Base-by-base conservation (phyloP, 2,888 invertebrate genomes). In the Phyto melanocephala region DNA sequence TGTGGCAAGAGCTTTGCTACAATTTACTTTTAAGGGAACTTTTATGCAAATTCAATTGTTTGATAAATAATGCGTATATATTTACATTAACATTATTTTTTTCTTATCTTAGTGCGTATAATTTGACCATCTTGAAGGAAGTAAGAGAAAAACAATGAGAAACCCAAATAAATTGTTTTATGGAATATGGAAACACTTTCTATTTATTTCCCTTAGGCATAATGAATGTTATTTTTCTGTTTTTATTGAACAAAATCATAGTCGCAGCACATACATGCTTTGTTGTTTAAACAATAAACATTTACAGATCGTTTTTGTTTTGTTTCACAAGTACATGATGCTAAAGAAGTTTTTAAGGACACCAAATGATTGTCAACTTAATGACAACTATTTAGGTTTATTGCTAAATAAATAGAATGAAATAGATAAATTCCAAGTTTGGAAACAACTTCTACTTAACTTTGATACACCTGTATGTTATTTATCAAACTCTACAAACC, bases 21-120 rank as follows among this genome's bases (percentile, higher is more conserved):
- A 54, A 56, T 80, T 68, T 37, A 62, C 24, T 62, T 80, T n/a
- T 62, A 68, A 80, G 17, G 74, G 37, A 74, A 60, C 68, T 74
- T 80, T 80, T 80, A 80, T 80, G 79, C 72, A 74, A 80, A 80
- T 74, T 54, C 45, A 74, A 68, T 54, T 74, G 54, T 62, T 67
- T 42, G 42, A 62, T 52, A 72, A 28, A 28, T 28, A 28, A 6
- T 45, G 35, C 63, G 10, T 28, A n/a, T 24, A 28, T 37, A 62
- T 54, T 52, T 24, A 11, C 42, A 28, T n/a, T 24, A 37, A n/a
- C n/a, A 8, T 15, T 40, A 47, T n/a, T 22, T 28, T 58, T 50
- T 35, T 17, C 3, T 11, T 52, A 7, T 33, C 11, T n/a, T 5
- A 10, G 11, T 5, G 20, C 28, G 37, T 37, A 28, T 52, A 13